phyloP scores from a whole-genome alignment of 2,888 invertebrate genomes.

The Serrognathus titanus region DNA sequence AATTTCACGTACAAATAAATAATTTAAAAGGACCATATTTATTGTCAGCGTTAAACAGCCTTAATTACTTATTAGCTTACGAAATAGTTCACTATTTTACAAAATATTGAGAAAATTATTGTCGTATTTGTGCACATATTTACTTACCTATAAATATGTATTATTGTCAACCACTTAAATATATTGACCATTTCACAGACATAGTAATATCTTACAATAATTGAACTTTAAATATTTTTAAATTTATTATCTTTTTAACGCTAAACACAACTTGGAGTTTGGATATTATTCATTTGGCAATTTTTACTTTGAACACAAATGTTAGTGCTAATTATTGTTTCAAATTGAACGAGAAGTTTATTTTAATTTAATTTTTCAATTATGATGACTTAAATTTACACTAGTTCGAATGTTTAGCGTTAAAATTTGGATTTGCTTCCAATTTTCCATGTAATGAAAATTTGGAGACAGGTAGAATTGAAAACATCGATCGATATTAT shows the following conservation, averaged over 20 bases:
- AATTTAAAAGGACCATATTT: slow-evolving; percentile 21
- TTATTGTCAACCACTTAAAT: slow-evolving; percentile 25
- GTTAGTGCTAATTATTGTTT: too few species aligned
- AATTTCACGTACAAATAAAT: slow-evolving; percentile 21
- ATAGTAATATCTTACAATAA: slow-evolving; percentile 7
- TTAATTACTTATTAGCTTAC: slow-evolving; percentile 24
- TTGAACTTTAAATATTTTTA: slow-evolving; percentile 5
- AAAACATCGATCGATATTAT: slow-evolving; percentile 16
- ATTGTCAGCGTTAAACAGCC: slow-evolving; percentile 33
- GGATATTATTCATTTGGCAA: too few species aligned
- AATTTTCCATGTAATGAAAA: not conserved
- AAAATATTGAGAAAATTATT: slow-evolving; percentile 26
- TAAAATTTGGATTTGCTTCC: not conserved
- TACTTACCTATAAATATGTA: slow-evolving; percentile 13
- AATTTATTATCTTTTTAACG: not conserved
- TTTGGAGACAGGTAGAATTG: not conserved
- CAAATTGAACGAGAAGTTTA: too few species aligned
- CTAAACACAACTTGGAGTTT: slow-evolving; percentile 1
- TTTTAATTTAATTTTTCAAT: too few species aligned
- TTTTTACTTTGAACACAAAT: too few species aligned
- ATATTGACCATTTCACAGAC: slow-evolving; percentile 22
- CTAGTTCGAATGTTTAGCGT: too few species aligned
- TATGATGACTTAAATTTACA: too few species aligned
- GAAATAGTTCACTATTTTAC: slow-evolving; percentile 22
- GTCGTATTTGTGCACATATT: slow-evolving; percentile 31